Evolutionary conservation across 2,113 vertebrate genomes (phyloP).

Genomic region (Phylloscopus trochiloides): DNA sequence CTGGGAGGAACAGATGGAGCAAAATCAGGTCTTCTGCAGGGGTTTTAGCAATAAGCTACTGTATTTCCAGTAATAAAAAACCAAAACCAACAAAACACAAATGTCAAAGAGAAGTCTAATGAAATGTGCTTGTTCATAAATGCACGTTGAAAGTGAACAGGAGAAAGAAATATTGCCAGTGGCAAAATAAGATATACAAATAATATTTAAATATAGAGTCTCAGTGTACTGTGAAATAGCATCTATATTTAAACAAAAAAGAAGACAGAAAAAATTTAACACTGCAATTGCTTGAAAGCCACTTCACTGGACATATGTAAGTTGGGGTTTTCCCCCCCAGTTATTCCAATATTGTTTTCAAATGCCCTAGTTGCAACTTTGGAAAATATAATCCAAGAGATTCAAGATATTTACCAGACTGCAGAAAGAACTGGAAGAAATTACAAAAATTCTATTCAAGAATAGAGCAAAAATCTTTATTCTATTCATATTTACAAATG

Average conservation of each 20-base stretch:
- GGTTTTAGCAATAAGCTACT: background rate
- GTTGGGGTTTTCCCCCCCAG: rapidly evolving
- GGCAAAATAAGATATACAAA: background rate
- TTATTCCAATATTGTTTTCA: background rate
- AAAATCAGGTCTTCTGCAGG: constrained; percentile 12
- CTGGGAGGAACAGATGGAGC: background rate
- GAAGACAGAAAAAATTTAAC: rapidly evolving
- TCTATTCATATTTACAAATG: background rate
- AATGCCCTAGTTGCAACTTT: background rate
- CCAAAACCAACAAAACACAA: background rate
- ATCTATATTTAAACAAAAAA: background rate
- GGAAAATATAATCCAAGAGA: background rate
- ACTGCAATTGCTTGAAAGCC: background rate
- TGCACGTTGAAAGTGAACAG: background rate
- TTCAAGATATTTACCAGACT: background rate
- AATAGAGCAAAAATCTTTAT: background rate
- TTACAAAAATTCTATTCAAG: background rate
- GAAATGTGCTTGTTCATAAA: background rate
- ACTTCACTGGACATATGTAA: background rate
- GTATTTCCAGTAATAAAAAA: background rate
- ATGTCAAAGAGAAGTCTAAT: background rate
- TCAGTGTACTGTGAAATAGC: background rate
- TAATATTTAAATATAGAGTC: background rate
- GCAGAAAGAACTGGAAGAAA: background rate
- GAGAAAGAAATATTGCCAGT: background rate